Evolutionary conservation across 2,888 invertebrate species (phyloP), one percentile per base, ranked within the genome.

Genomic region (Tethea ocularis): DNA sequence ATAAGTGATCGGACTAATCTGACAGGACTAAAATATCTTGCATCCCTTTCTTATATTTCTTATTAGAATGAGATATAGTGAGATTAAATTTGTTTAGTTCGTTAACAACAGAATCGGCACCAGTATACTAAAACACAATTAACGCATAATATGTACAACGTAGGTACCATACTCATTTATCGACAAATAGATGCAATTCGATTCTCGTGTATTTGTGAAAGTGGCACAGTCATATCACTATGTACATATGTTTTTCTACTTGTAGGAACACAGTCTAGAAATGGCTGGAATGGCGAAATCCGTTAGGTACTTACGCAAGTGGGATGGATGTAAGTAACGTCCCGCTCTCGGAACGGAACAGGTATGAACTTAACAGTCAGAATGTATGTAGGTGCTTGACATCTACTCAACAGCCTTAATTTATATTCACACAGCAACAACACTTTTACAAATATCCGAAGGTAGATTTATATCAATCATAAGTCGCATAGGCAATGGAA

Each of bases 391-490:
- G 71, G 68, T 74, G 74, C 74, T 74, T 72, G 76, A 69, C 66
- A 68, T 72, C 71, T 72, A 74, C 72, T 77, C 76, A 73, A 78
- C 75, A 78, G 72, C 75, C 73, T 73, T 84, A 78, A 81, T 87
- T 88, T 78, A 83, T 84, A 87, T 87, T 85, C 87, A 85, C 74
- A 67, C 73, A 73, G 75, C 80, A 72, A 67, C 78, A 66, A 66
- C 69, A 68, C 68, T 70, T 64, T 68, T 72, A 71, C 73, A 75
- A 79, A 80, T 80, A 83, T 77, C 78, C 81, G 79, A 75, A 78
- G 77, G 74, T 71, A 79, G 78, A 83, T 81, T 72, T 69, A 75
- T 85, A 82, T 81, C 78, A 77, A 80, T 82, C 79, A 78, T 70
- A 72, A 73, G 74, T 73, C 76, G 80, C 80, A 77, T 66, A 74